Evolutionary conservation across 2,113 vertebrate species (phyloP).

Genomic region (Chauna torquata): DNA sequence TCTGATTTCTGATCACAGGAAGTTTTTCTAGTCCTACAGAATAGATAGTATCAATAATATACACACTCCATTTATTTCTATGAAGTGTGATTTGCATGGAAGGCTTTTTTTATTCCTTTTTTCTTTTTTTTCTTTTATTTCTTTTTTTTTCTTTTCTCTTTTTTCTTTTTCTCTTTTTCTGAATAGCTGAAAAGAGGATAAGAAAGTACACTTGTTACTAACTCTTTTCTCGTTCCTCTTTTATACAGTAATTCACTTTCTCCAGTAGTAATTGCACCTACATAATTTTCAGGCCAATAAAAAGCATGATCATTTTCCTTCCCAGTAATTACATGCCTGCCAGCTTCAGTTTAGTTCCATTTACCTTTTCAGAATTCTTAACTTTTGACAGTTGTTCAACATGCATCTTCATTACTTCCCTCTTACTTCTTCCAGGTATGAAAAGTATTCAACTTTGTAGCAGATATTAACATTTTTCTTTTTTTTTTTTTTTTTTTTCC

Average conservation of each 20-base stretch:
- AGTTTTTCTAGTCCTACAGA: not conserved
- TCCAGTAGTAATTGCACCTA: not conserved
- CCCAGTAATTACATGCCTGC: constrained; percentile 19
- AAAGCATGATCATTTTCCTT: not conserved
- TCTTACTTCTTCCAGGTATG: not conserved
- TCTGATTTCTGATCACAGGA: not conserved
- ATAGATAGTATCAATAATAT: not conserved
- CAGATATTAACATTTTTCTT: not conserved
- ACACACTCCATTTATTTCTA: not conserved
- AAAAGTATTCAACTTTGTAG: not conserved
- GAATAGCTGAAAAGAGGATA: not conserved
- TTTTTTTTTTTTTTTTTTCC: not conserved
- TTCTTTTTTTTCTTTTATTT: no score
- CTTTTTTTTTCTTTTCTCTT: not conserved
- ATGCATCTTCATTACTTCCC: not conserved
- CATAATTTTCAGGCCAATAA: not conserved
- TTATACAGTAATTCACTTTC: not conserved
- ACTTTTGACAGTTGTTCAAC: not conserved
- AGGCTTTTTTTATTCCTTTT: not conserved
- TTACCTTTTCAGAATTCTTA: constrained; percentile 11
- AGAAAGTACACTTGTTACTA: not conserved
- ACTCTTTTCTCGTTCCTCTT: not conserved
- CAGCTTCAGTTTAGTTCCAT: constrained; percentile 18
- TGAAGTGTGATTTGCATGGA: not conserved
- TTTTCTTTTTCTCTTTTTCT: no score